phyloP scores from a whole-genome alignment of 2,113 vertebrate genomes.

The Monarcha castaneiventris region DNA sequence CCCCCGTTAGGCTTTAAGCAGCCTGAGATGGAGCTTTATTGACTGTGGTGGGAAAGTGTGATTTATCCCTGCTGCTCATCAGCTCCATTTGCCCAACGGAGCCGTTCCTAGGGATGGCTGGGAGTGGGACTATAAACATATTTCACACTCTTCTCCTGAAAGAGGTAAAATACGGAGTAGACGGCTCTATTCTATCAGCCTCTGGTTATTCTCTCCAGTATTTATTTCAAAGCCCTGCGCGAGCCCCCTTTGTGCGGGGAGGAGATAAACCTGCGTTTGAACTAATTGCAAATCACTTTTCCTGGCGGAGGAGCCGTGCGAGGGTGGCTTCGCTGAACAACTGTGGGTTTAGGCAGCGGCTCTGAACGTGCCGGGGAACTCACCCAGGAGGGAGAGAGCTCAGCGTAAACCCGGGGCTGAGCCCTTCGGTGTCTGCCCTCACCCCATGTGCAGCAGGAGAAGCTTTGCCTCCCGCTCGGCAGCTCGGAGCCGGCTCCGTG shows the following conservation, averaged over 20 bases:
- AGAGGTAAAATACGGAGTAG: conserved; percentile 11
- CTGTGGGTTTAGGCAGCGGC: neutral
- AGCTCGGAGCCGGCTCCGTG: rapidly evolving
- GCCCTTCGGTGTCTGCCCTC: neutral
- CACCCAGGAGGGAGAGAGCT: neutral
- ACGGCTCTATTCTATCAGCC: neutral
- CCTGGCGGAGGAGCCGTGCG: neutral
- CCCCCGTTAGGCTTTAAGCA: neutral
- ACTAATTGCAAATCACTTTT: conserved; percentile 30
- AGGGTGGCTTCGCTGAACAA: neutral
- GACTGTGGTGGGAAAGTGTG: neutral
- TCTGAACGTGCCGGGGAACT: neutral
- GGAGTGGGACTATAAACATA: conserved; percentile 34
- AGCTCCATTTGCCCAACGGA: neutral
- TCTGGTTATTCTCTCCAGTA: neutral
- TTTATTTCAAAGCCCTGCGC: neutral
- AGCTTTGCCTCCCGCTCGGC: rapidly evolving
- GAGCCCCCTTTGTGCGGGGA: neutral
- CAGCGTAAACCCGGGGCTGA: rapidly evolving
- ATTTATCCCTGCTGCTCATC: neutral
- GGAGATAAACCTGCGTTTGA: conserved; percentile 4
- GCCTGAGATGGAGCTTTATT: neutral
- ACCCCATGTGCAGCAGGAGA: rapidly evolving
- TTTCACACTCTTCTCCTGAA: conserved; percentile 8
- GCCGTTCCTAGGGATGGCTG: neutral